These are phyloP conservation scores for Lepilemur ruficaudatus DNA, from an alignment of 2,797 vertebrate genomes.

Conservation along the genomic window DNA sequence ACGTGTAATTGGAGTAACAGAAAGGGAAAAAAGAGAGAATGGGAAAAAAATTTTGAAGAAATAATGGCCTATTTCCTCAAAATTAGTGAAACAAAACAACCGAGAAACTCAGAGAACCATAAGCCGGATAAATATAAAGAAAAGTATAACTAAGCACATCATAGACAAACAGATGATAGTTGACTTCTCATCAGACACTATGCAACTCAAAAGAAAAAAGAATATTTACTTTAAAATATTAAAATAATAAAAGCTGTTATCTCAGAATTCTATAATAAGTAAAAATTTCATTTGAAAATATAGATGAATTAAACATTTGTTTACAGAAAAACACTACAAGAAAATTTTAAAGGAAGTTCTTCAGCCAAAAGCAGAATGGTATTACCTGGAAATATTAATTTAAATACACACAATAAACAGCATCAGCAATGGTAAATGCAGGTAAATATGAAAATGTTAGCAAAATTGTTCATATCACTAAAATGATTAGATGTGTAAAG, in stretches of 20 bases:
- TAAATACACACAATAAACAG: background rate
- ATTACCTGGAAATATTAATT: background rate
- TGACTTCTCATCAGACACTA: background rate
- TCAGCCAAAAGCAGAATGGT: background rate
- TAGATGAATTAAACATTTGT: background rate
- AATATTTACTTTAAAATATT: background rate
- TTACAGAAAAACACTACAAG: background rate
- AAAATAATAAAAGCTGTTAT: background rate
- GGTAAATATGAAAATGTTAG: background rate
- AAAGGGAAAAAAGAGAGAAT: background rate
- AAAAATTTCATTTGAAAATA: background rate
- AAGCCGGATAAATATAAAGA: background rate
- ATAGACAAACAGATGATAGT: background rate
- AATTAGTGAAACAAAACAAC: slow-evolving; percentile 6
- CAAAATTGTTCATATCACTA: background rate
- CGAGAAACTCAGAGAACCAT: background rate
- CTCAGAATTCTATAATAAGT: background rate
- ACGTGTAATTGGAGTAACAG: background rate
- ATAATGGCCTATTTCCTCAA: background rate
- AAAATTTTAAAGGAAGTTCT: background rate
- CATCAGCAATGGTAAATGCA: background rate
- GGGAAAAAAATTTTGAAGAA: background rate
- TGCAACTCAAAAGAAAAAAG: background rate
- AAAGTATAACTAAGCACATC: background rate
- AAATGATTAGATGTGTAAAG: background rate